Conservation (phyloP, 1,140 invertebrate species). For the Drosophila burlai region DNA sequence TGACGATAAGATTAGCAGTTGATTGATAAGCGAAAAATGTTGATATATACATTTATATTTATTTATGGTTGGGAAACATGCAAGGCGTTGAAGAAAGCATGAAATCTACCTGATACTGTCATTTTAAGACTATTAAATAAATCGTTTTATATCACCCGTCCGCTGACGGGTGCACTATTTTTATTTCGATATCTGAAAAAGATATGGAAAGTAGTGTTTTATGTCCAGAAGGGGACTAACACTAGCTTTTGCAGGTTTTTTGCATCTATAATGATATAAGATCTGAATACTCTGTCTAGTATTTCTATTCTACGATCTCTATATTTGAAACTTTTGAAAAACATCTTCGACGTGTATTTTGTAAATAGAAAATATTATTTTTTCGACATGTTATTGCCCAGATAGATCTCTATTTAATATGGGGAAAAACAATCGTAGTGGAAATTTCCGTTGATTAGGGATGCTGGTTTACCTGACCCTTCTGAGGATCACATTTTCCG, state of each 20-base stretch:
- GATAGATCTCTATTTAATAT: neutral
- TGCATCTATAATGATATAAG: neutral
- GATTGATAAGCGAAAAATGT: slow-evolving; percentile 43
- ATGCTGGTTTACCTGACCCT: slow-evolving; percentile 10
- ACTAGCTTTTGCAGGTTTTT: too few relatives aligned
- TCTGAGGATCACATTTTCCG: slow-evolving; percentile 22
- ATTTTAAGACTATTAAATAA: slow-evolving; percentile 9
- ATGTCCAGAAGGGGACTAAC: neutral
- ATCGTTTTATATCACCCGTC: neutral
- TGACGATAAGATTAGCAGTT: slow-evolving; percentile 34
- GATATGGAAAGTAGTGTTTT: neutral
- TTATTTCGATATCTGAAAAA: neutral
- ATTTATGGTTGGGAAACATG: slow-evolving; percentile 34
- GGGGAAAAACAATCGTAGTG: slow-evolving; percentile 13
- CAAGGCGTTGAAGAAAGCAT: neutral
- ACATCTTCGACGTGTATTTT: neutral
- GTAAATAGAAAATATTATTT: neutral
- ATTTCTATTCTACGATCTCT: neutral
- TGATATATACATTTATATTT: slow-evolving; percentile 4
- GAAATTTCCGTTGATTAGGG: slow-evolving; percentile 31
- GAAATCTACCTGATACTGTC: slow-evolving; percentile 8
- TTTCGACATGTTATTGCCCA: slow-evolving; percentile 22
- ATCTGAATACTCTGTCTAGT: neutral
- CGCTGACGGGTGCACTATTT: too few relatives aligned
- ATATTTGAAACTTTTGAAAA: neutral